Percentiles rank a stretch among this genome's conserved stretches.
These are phyloP conservation scores for Coptodon rendalli DNA, from an alignment of 2,113 vertebrate species.

Conservation along the genomic window DNA sequence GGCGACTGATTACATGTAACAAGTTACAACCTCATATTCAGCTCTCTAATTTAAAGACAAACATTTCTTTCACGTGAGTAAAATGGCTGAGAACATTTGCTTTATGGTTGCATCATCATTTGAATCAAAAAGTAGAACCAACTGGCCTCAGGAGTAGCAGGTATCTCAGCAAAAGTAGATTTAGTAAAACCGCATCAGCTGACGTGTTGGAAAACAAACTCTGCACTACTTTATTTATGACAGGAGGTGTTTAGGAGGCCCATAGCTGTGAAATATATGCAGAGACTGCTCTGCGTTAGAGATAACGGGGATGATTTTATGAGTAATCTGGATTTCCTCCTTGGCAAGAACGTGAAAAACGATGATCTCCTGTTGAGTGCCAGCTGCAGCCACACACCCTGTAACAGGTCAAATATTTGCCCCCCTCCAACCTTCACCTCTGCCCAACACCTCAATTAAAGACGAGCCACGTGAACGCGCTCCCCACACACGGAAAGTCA, in stretches of 20 bases:
- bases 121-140: background rate
- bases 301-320: background rate
- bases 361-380: background rate
- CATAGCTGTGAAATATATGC: background rate
- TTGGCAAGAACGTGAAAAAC: background rate
- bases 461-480: background rate
- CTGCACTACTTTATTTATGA: background rate
- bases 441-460: background rate
- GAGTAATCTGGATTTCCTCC: background rate
- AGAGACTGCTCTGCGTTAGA: background rate
- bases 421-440: background rate
- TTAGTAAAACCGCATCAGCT: background rate
- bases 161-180: background rate
- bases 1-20: background rate
- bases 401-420: background rate
- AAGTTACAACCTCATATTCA: background rate
- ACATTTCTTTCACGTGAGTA: background rate
- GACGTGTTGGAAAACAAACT: background rate
- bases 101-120: background rate
- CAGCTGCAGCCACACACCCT: background rate
- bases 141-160: background rate
- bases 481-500: fast-evolving
- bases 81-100: background rate
- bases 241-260: background rate
- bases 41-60: background rate